Percentiles rank a stretch among this genome's conserved stretches.
phyloP scores from a whole-genome alignment of 2,888 invertebrate species.

The Dolomedes plantarius region DNA sequence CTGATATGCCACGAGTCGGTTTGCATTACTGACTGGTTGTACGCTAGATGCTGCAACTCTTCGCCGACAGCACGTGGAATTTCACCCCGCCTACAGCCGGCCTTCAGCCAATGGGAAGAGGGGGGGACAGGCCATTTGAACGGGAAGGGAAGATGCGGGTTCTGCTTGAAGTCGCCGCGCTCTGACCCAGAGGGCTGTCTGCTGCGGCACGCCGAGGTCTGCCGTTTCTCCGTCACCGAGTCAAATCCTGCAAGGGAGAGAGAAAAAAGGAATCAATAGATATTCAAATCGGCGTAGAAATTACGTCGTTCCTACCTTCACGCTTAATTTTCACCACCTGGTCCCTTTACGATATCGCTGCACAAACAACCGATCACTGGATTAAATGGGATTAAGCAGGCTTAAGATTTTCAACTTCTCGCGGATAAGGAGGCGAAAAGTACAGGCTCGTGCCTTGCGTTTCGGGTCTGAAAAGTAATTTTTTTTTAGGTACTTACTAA shows the following conservation, averaged over 20 bases:
- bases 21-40: conserved; percentile 34
- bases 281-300: neutral
- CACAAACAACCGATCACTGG: neutral
- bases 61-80: conserved; percentile 41
- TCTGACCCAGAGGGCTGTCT: neutral
- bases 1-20: conserved; percentile 17
- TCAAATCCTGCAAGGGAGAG: conserved; percentile 40
- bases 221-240: conserved; percentile 28
- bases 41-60: conserved; percentile 5
- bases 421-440: no score
- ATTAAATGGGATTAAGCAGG: neutral
- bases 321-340: conserved; percentile 58
- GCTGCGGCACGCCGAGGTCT: neutral
- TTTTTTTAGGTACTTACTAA: no score
- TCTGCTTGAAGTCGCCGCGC: conserved; percentile 19
- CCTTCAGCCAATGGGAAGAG: conserved; percentile 21
- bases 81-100: conserved; percentile 36
- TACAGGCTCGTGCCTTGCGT: no score
- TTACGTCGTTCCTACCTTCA: conserved; percentile 31
- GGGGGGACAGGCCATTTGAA: conserved; percentile 43
- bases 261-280: conserved; percentile 31
- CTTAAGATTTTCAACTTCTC: neutral
- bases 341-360: neutral
- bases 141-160: conserved; percentile 32
- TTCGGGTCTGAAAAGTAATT: no score